Base-by-base conservation (phyloP, 2,797 vertebrate genomes). In the Iguana delicatissima region DNA sequence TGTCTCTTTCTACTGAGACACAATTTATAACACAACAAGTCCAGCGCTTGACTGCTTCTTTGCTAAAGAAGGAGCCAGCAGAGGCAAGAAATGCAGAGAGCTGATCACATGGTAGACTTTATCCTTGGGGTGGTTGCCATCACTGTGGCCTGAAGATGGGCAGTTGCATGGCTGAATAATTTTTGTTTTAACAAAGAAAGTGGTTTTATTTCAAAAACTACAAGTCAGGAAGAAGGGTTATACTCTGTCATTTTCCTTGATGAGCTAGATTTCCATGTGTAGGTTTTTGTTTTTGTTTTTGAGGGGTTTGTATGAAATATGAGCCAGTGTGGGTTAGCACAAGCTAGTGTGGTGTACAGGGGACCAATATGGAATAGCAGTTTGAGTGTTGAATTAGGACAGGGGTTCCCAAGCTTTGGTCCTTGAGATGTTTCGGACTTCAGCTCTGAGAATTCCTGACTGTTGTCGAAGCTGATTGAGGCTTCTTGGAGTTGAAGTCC, bases 1-100 rank as follows among this genome's bases (percentile, higher is more conserved):
- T 85, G 38, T 35, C 62, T 72, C 26, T 91, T 84, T 90, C 85
- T 13, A 2, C 74, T 46, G 50, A 90, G 79, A 86, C 1, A 22
- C 79, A 22, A 55, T 85, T 79, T 55, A 13, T 9, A 32, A 42
- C 0, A 0, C 29, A 24, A 24, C 46, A 38, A 32, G 50, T 38
- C 22, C 24, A 52, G 16, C 0, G 0, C 69, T 29, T 38, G 73
- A 32, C 50, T 91, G 72, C 0, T 81, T 57, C 35, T 82, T 79
- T 80, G 59, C 1, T 0, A 89, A 42, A 38, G 29, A 72, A 76
- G 50, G 62, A 8, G 55, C 52, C 83, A 87, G 26, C 55, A 52
- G 26, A 72, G 6, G 18, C 50, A 72, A 57, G n/a, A 4, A 57
- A 46, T 20, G 26, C 52, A 9, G 22, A 20, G 46, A 64, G 62